Conservation (phyloP, 1,140 invertebrate genomes). For the Luehdorfia chinensis region DNA sequence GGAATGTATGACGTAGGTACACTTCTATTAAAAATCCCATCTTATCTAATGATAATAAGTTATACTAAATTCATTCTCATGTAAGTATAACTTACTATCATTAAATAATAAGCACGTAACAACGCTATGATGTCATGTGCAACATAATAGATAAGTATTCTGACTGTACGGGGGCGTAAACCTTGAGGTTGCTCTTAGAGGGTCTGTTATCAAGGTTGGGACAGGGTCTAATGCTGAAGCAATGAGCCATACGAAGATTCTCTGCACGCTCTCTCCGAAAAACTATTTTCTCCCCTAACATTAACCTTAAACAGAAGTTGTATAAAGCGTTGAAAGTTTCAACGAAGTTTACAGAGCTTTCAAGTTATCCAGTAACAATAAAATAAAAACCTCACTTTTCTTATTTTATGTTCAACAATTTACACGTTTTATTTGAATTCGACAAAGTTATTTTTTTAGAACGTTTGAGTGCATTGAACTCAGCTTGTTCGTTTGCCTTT, state of each 20-base stretch:
- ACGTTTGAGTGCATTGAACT: no score
- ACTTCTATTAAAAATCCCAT: no score
- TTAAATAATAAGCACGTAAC: no score
- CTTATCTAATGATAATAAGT: no score
- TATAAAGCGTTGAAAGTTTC: slow-evolving; percentile 3
- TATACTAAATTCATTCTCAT: no score
- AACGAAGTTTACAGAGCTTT: slow-evolving; percentile 6
- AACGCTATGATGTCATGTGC: no score
- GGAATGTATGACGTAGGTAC: no score
- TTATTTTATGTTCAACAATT: not conserved
- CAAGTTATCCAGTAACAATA: not conserved
- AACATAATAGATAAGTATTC: no score
- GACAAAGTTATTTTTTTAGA: no score
- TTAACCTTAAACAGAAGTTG: slow-evolving; percentile 2
- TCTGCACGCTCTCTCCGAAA: slow-evolving; percentile 16
- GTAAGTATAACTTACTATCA: no score
- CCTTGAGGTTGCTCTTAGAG: slow-evolving; percentile 4
- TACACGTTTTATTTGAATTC: not conserved
- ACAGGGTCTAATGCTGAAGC: slow-evolving; percentile 15
- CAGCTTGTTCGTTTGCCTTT: no score
- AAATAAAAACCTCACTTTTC: not conserved
- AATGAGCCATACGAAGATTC: slow-evolving; percentile 20
- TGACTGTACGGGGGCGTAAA: slow-evolving; percentile 3
- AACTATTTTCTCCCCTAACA: slow-evolving; percentile 4
- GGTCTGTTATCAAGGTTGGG: slow-evolving; percentile 16